Base-by-base conservation (phyloP, 1,140 invertebrate genomes). In the Drosophila pseudoobscura region DNA sequence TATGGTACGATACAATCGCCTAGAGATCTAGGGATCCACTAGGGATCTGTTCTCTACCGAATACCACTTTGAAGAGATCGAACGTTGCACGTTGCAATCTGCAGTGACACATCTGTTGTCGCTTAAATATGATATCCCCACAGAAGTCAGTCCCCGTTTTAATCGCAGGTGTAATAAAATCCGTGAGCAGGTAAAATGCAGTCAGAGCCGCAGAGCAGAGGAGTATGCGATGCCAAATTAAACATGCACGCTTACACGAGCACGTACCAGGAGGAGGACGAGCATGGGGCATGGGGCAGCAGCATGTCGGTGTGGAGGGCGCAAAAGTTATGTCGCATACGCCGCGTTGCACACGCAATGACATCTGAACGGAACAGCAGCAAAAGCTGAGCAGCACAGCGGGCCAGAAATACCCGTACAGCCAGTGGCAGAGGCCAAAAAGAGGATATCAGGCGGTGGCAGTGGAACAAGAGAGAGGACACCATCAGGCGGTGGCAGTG, bases 171-270 rank as follows among this genome's bases (percentile, higher is more conserved):
- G 35, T 75, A 58, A 75, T 58, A 63, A 55, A 75, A 61, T 63
- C 39, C 55, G 11, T 45, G 43, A 41, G 43, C 6, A 24, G 17
- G n/a, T 58, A 65, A 52, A 74, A 51, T 63, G 60, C 45, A 74
- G 35, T 52, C 59, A 64, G 65, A 45, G 71, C 77, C 77, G 57
- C 66, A 49, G 35, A 39, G 35, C 11, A 39, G 35, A 65, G 61
- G 75, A 72, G 66, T 84, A 82, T 54, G 75, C 72, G 79, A 85
- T 73, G 76, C 63, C 80, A 85, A 84, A 84, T 84, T 85, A 85
- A 84, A 84, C 76, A 84, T 83, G 78, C 63, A 82, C 74, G 79
- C 78, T 84, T 79, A 84, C 75, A 78, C 64, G 74, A 75, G 79
- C 78, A 82, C 74, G 78, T 82, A 73, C 52, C 44, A 11, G 24